Percentiles rank a stretch among this genome's conserved stretches.
Evolutionary conservation across 2,797 vertebrate species (phyloP).

Genomic region (Yasuhikotakia modesta): DNA sequence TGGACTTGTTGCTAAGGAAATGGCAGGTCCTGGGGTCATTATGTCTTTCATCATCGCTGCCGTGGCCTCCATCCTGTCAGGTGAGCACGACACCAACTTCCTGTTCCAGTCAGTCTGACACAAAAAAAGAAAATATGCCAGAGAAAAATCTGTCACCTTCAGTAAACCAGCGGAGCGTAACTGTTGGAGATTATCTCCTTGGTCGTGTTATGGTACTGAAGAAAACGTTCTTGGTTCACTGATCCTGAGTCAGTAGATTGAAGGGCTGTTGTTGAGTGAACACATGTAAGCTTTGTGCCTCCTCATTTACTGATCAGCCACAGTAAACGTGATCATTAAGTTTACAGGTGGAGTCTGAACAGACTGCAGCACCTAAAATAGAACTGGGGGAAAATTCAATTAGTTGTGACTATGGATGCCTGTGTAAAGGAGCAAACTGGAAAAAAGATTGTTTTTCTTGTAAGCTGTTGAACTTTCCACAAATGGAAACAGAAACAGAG

Average conservation of each 20-base stretch:
- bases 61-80: conserved; percentile 94
- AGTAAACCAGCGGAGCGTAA: conserved; percentile 5
- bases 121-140: conserved; percentile 12
- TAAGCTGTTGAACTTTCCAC: conserved; percentile 12
- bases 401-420: conserved; percentile 11
- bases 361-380: conserved; percentile 31
- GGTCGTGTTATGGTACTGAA: not conserved
- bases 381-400: conserved; percentile 20
- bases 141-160: not conserved
- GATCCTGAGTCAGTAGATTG: conserved; percentile 13
- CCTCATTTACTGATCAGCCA: conserved; percentile 8
- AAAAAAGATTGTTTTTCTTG: conserved; percentile 29
- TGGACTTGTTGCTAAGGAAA: conserved; percentile 95
- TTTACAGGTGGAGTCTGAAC: conserved; percentile 29
- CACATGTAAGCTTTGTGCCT: conserved; percentile 2
- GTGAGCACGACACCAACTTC: conserved; percentile 70
- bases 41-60: conserved; percentile 98
- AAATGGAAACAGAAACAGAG: conserved; percentile 35
- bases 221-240: not conserved
- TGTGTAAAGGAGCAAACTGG: conserved; percentile 2
- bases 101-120: conserved; percentile 24
- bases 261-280: too few relatives aligned
- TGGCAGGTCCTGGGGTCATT: conserved; percentile 95
- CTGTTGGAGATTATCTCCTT: conserved; percentile 4
- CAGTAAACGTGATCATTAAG: conserved; percentile 1